These are phyloP conservation scores for Zingel zingel DNA, from an alignment of 2,113 vertebrate species.

Conservation along the genomic window DNA sequence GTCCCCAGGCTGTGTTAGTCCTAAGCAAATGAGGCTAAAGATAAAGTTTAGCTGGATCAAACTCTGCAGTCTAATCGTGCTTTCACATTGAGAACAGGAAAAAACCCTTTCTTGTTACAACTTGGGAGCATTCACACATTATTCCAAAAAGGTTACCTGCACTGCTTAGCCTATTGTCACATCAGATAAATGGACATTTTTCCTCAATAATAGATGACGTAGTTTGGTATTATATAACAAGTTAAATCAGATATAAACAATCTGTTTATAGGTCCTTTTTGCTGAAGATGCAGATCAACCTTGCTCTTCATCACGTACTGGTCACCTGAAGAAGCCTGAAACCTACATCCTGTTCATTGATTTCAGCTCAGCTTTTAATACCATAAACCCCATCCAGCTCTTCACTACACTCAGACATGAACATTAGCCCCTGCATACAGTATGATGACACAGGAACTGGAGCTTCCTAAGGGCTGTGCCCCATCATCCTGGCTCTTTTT, in stretches of 20 bases:
- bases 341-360: not conserved
- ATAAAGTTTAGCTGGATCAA: conserved; percentile 46
- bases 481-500: too few relatives aligned
- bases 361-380: conserved; percentile 9
- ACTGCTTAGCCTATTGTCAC: not conserved
- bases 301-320: not conserved
- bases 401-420: not conserved
- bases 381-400: not conserved
- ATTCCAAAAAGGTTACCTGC: not conserved
- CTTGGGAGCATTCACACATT: conserved; percentile 16
- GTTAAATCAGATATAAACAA: not conserved
- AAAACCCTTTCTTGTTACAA: not conserved
- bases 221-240: not conserved
- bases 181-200: not conserved
- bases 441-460: not conserved
- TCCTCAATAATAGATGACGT: not conserved
- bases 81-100: not conserved
- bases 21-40: conserved; percentile 29
- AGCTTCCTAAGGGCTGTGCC: not conserved
- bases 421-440: not conserved
- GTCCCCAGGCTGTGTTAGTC: conserved; percentile 33
- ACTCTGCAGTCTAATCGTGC: not conserved
- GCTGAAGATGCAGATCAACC: not conserved
- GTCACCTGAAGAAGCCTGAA: not conserved
- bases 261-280: not conserved